These are phyloP conservation scores for Zhuqinia jingwanae DNA, from an alignment of 2,888 invertebrate species.

Conservation along the genomic window DNA sequence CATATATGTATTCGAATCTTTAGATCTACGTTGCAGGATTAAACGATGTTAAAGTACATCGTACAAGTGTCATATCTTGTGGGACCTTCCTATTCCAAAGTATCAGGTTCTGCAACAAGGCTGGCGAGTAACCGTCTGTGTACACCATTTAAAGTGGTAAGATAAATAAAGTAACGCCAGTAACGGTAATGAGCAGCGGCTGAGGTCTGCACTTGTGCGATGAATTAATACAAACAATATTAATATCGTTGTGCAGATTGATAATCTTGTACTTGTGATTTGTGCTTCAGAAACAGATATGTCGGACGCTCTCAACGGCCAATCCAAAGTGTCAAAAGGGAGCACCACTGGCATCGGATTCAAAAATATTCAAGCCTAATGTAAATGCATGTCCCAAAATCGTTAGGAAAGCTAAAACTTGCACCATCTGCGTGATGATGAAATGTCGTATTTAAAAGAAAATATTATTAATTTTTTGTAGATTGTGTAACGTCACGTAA, in stretches of 20 bases:
- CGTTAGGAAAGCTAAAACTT: conserved; percentile 70
- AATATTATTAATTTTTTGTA: too few species aligned
- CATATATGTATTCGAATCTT: too few species aligned
- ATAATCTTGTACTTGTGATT: too few species aligned
- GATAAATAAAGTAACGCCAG: too few species aligned
- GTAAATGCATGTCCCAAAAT: conserved; percentile 85
- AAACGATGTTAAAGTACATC: background rate
- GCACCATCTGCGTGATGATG: background rate
- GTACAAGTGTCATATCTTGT: background rate
- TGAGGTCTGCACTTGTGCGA: too few species aligned
- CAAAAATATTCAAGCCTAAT: conserved; percentile 82
- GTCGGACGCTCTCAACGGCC: background rate
- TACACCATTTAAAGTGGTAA: too few species aligned
- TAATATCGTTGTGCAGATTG: background rate
- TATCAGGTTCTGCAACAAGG: background rate
- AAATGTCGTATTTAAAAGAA: too few species aligned
- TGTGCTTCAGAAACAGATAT: background rate
- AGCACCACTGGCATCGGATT: too few species aligned
- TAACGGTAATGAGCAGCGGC: too few species aligned
- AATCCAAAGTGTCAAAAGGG: background rate
- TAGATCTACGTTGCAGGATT: too few species aligned
- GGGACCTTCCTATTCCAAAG: background rate
- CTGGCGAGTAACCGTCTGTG: background rate
- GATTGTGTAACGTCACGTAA: background rate
- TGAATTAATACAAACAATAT: background rate